Percentiles rank a stretch among this genome's conserved stretches.
phyloP scores from a whole-genome alignment of 2,797 vertebrate genomes.

The Chlorospingus flavigularis region DNA sequence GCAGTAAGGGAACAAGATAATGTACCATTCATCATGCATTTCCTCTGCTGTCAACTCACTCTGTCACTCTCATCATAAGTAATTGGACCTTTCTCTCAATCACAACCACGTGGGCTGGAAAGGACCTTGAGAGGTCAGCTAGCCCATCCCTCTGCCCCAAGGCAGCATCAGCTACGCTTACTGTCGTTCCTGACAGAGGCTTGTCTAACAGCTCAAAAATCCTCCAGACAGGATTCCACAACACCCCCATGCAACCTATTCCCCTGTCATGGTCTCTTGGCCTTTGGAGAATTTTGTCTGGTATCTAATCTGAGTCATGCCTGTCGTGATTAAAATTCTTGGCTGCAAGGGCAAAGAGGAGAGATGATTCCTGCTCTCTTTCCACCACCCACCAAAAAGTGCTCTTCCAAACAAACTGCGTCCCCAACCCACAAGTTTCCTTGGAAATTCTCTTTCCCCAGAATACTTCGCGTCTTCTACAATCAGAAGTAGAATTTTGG shows the following conservation, averaged over 20 bases:
- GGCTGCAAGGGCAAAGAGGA: not conserved
- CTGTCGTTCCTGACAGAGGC: not conserved
- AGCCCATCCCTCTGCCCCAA: not conserved
- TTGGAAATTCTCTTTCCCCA: not conserved
- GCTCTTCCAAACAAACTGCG: not conserved
- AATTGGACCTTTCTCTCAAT: slow-evolving; percentile 33
- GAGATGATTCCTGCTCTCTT: not conserved
- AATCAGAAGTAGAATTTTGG: not conserved
- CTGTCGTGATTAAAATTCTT: not conserved
- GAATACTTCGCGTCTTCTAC: not conserved
- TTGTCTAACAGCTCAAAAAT: slow-evolving; percentile 26
- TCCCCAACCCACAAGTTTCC: not conserved
- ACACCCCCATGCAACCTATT: not conserved
- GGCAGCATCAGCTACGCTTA: not conserved
- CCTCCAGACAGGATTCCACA: slow-evolving; percentile 22
- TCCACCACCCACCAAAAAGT: rapidly evolving
- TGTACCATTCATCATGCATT: slow-evolving; percentile 15
- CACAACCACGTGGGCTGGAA: slow-evolving; percentile 4
- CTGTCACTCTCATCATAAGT: not conserved
- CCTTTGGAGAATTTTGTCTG: slow-evolving; percentile 15
- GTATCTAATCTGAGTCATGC: slow-evolving; percentile 29
- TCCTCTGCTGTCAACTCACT: slow-evolving; percentile 36
- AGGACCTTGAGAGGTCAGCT: slow-evolving; percentile 31
- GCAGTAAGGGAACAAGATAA: slow-evolving; percentile 7
- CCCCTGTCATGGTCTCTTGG: not conserved